A percentile compares a stretch with the other conserved stretches of the same genome.
Evolutionary conservation across 2,888 invertebrate genomes (phyloP).

Genomic region (Spilosoma lubricipeda): DNA sequence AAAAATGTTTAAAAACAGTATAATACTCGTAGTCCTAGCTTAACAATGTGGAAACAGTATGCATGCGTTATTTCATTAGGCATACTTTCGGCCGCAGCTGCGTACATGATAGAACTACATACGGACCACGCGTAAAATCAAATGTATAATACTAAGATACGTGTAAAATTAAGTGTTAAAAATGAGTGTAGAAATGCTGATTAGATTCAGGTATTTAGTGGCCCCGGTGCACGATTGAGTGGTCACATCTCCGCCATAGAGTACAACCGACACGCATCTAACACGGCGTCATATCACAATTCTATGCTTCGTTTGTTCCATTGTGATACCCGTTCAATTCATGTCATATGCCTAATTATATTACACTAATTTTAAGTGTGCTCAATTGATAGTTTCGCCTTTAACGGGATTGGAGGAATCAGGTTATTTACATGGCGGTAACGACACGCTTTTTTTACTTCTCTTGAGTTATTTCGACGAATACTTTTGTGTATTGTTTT

Average conservation of each 20-base stretch:
- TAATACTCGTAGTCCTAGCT: constrained; percentile 36
- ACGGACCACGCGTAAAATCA: constrained; percentile 75
- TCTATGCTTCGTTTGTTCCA: constrained; percentile 82
- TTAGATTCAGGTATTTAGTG: constrained; percentile 85
- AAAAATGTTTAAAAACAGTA: constrained; percentile 13
- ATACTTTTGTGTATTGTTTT: constrained; percentile 68
- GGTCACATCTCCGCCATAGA: constrained; percentile 77
- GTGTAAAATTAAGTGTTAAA: constrained; percentile 86
- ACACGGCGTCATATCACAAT: constrained; percentile 81
- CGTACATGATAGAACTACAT: constrained; percentile 54
- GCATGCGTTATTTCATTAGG: constrained; percentile 46
- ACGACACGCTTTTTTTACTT: constrained; percentile 43
- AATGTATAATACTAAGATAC: constrained; percentile 81
- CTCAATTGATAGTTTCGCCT: constrained; percentile 73
- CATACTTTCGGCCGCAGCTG: constrained; percentile 43
- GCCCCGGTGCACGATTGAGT: constrained; percentile 73
- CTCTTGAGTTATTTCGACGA: constrained; percentile 42
- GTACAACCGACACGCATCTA: constrained; percentile 74
- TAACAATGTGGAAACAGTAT: constrained; percentile 42
- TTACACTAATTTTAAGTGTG: constrained; percentile 76
- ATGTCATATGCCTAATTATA: constrained; percentile 85
- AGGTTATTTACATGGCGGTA: constrained; percentile 41
- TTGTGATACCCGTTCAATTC: constrained; percentile 81
- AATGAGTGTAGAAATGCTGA: constrained; percentile 86
- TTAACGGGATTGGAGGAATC: constrained; percentile 58